Evolutionary conservation across 2,113 vertebrate species (phyloP).

Genomic region (Rallus limicola): DNA sequence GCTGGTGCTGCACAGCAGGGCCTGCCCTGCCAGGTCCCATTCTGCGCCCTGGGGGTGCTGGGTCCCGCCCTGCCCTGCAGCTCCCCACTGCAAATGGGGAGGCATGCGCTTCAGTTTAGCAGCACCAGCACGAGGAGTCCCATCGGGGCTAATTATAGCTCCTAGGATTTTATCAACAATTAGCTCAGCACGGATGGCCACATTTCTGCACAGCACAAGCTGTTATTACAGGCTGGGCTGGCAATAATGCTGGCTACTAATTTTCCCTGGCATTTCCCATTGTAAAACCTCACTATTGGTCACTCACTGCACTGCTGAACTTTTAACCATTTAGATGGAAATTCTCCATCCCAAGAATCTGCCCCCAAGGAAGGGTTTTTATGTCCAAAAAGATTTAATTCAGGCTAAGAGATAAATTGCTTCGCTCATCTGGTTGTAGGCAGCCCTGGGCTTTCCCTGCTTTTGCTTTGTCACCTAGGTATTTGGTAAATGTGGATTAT

Average conservation of each 20-base stretch:
- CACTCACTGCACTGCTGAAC: background rate
- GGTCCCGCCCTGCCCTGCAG: background rate
- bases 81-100: background rate
- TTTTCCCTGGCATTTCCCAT: background rate
- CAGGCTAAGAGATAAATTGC: background rate
- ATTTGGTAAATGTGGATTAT: background rate
- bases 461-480: background rate
- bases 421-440: background rate
- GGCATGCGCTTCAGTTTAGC: background rate
- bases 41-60: background rate
- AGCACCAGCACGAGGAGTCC: background rate
- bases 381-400: background rate
- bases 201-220: slow-evolving; percentile 39
- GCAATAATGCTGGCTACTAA: background rate
- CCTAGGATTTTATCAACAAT: slow-evolving; percentile 68
- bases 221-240: background rate
- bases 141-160: slow-evolving; percentile 35
- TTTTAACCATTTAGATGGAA: background rate
- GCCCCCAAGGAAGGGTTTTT: background rate
- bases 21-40: rapidly evolving
- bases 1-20: rapidly evolving
- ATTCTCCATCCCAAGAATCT: background rate
- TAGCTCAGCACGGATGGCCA: slow-evolving; percentile 47
- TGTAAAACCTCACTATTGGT: background rate
- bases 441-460: background rate